Percentiles rank a stretch among this genome's conserved stretches.
Conservation (phyloP, 2,888 invertebrate genomes). For the Eledona agricola region DNA sequence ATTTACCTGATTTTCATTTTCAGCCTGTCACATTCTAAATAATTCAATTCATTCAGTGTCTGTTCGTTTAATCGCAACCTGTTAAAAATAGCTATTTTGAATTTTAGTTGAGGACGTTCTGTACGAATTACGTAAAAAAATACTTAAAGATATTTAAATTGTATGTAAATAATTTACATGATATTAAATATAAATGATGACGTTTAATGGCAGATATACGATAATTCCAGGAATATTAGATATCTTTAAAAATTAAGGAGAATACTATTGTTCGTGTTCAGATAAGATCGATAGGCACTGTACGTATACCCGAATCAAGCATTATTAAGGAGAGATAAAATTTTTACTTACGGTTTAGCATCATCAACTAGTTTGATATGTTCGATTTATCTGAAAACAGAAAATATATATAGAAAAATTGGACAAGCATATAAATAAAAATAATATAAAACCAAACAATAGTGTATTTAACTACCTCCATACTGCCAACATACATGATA, state of each 20-base stretch:
- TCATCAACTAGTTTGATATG: slow-evolving; percentile 35
- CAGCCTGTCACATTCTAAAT: slow-evolving; percentile 1
- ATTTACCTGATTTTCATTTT: slow-evolving; percentile 16
- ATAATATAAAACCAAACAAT: no score
- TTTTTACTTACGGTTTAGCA: slow-evolving; percentile 29
- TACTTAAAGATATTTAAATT: no score
- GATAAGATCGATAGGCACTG: slow-evolving; percentile 29
- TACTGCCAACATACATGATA: no score
- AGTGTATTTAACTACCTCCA: no score
- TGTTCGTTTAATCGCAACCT: slow-evolving; percentile 3
- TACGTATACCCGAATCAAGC: slow-evolving; percentile 19
- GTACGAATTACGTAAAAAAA: no score
- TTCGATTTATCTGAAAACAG: slow-evolving; percentile 34
- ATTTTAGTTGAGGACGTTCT: slow-evolving; percentile 6
- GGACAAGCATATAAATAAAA: no score
- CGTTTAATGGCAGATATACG: slow-evolving; percentile 14
- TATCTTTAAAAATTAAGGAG: slow-evolving; percentile 27
- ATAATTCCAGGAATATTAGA: slow-evolving; percentile 18
- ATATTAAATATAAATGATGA: slow-evolving; percentile 21
- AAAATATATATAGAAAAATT: background rate
- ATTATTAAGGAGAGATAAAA: slow-evolving; percentile 22
- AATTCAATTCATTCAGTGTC: slow-evolving; percentile 10
- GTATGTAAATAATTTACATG: no score
- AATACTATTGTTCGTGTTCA: slow-evolving; percentile 24
- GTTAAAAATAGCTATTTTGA: slow-evolving; percentile 7